A percentile compares a stretch with the other conserved stretches of the same genome.
These are phyloP conservation scores for Drosophila picticornis DNA, from an alignment of 2,888 invertebrate genomes.

Conservation along the genomic window DNA sequence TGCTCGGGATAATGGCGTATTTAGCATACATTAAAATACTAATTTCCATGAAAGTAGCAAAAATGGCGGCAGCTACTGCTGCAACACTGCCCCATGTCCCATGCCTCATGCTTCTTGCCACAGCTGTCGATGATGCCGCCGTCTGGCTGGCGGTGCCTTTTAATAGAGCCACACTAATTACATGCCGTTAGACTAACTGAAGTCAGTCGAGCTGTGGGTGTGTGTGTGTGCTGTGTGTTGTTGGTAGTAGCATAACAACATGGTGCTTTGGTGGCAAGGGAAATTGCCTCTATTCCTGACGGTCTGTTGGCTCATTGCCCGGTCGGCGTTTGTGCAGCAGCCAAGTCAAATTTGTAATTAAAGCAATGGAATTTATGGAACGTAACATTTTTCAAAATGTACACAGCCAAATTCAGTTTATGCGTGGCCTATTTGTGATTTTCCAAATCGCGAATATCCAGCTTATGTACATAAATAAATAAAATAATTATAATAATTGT, in stretches of 20 bases:
- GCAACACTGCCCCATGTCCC: constrained; percentile 2
- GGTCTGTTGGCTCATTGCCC: constrained; percentile 54
- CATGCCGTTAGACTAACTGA: constrained; percentile 77
- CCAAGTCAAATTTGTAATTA: constrained; percentile 79
- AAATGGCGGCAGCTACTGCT: constrained; percentile 30
- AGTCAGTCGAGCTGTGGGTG: constrained; percentile 40
- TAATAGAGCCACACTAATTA: constrained; percentile 82
- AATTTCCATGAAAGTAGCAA: constrained; percentile 77
- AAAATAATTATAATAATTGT: background rate
- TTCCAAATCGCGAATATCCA: background rate
- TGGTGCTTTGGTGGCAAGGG: constrained; percentile 12
- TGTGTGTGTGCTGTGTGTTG: constrained; percentile 1
- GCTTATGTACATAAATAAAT: background rate
- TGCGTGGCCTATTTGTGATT: constrained; percentile 29
- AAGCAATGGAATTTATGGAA: constrained; percentile 79
- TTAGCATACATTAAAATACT: constrained; percentile 82
- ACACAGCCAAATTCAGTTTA: constrained; percentile 24
- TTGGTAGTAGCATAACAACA: constrained; percentile 31
- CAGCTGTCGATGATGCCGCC: constrained; percentile 20
- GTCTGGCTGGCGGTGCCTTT: constrained; percentile 73
- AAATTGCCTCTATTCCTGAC: constrained; percentile 32
- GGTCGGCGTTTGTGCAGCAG: constrained; percentile 47
- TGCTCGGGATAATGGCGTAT: constrained; percentile 73
- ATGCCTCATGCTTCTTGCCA: background rate
- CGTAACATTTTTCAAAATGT: constrained; percentile 66